Evolutionary conservation across 2,113 vertebrate species (phyloP).

Genomic region (Pygoscelis antarcticus): DNA sequence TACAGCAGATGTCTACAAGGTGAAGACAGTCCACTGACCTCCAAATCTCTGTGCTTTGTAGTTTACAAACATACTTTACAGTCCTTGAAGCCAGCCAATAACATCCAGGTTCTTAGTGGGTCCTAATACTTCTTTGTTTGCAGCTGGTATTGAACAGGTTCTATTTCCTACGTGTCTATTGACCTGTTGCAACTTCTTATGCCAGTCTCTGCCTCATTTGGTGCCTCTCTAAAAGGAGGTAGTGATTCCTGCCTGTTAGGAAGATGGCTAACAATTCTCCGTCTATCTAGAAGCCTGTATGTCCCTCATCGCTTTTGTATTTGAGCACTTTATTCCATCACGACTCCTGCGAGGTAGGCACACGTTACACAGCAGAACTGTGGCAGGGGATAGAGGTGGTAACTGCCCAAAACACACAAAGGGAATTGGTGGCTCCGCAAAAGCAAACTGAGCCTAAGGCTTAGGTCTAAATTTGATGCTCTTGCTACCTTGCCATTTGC

Average conservation of each 20-base stretch:
- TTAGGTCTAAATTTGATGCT: neutral
- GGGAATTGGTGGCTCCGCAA: neutral
- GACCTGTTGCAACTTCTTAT: neutral
- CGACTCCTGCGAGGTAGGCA: fast-evolving
- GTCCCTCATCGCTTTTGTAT: neutral
- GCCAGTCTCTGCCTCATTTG: neutral
- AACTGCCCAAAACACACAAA: neutral
- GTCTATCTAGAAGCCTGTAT: neutral
- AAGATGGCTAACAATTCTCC: neutral
- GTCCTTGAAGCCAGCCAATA: neutral
- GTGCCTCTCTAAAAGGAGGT: neutral
- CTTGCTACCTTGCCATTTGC: neutral
- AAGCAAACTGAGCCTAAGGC: neutral
- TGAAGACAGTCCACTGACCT: neutral
- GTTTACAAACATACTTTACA: neutral
- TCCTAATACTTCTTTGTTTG: neutral
- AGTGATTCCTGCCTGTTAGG: neutral
- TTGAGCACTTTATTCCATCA: neutral
- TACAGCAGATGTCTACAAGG: neutral
- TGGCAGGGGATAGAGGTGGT: neutral
- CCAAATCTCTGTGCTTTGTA: neutral
- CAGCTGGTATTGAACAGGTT: neutral
- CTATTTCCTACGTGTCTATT: neutral
- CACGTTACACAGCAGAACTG: neutral
- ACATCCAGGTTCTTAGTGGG: neutral